phyloP scores from a whole-genome alignment of 1,140 invertebrate species.

The Lordiphosa collinella region DNA sequence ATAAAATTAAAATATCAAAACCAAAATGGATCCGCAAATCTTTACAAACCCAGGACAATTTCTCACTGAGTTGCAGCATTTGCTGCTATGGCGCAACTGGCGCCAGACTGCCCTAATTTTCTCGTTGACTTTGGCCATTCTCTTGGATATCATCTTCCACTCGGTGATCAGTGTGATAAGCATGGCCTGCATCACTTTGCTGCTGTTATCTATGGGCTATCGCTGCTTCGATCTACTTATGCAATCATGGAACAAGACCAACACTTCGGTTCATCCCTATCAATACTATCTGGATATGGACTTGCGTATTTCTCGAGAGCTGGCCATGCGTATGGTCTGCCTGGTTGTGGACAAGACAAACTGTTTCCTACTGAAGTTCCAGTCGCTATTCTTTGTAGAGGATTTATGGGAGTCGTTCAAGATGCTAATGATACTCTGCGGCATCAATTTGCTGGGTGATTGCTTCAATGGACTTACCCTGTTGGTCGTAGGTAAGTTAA shows the following conservation, averaged over 20 bases:
- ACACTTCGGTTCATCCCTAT: conserved; percentile 5
- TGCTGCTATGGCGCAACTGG: conserved; percentile 49
- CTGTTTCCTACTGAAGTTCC: conserved; percentile 9
- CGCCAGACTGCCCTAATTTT: conserved; percentile 34
- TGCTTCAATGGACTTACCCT: conserved; percentile 47
- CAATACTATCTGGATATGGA: conserved; percentile 14
- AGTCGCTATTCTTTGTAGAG: conserved; percentile 35
- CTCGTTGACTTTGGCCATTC: conserved; percentile 13
- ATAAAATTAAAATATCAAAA: neutral
- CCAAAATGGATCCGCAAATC: neutral
- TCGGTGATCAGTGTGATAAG: conserved; percentile 56
- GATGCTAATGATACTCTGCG: conserved; percentile 25
- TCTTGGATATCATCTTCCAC: conserved; percentile 41
- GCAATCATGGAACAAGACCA: conserved; percentile 15
- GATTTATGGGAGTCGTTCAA: conserved; percentile 43
- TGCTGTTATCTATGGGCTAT: conserved; percentile 25
- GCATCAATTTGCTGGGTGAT: conserved; percentile 47
- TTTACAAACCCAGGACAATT: neutral
- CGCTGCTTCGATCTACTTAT: conserved; percentile 14
- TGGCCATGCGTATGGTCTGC: conserved; percentile 24
- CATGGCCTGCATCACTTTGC: conserved; percentile 33
- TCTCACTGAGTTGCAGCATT: conserved; percentile 8
- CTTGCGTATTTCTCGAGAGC: conserved; percentile 37
- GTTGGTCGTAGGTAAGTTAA: conserved; percentile 35
- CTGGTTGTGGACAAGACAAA: conserved; percentile 25